Conservation (phyloP, 2,888 invertebrate genomes). For the Acleris emargana region DNA sequence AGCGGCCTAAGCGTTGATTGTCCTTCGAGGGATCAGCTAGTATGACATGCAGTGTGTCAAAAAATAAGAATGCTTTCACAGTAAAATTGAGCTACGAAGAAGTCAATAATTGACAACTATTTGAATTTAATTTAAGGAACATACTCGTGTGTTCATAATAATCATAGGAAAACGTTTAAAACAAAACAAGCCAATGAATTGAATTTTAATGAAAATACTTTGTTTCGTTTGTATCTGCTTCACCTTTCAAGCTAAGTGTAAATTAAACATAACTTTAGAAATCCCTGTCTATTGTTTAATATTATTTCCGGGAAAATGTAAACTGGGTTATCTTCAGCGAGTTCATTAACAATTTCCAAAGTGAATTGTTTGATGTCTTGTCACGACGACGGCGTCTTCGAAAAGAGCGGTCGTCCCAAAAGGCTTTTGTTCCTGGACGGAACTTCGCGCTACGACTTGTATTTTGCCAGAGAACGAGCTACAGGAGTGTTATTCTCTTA, state of each 20-base stretch:
- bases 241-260: background rate
- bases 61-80: no score
- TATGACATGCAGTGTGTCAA: no score
- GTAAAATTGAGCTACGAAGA: no score
- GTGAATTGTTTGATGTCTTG: constrained; percentile 34
- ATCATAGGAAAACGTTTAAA: no score
- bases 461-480: constrained; percentile 11
- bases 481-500: no score
- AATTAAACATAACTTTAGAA: background rate
- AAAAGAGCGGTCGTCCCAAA: constrained; percentile 28
- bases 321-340: constrained; percentile 15
- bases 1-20: no score
- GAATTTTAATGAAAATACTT: no score
- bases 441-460: constrained; percentile 14
- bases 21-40: no score
- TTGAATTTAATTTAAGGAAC: no score
- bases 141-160: no score
- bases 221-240: background rate
- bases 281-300: background rate
- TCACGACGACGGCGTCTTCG: constrained; percentile 24
- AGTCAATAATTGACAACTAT: no score
- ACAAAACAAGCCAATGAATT: no score
- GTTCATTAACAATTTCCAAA: constrained; percentile 36
- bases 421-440: constrained; percentile 21
- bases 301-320: constrained; percentile 21